Base-by-base conservation (phyloP, 2,797 vertebrate genomes). In the Tiaroga cobitis region DNA sequence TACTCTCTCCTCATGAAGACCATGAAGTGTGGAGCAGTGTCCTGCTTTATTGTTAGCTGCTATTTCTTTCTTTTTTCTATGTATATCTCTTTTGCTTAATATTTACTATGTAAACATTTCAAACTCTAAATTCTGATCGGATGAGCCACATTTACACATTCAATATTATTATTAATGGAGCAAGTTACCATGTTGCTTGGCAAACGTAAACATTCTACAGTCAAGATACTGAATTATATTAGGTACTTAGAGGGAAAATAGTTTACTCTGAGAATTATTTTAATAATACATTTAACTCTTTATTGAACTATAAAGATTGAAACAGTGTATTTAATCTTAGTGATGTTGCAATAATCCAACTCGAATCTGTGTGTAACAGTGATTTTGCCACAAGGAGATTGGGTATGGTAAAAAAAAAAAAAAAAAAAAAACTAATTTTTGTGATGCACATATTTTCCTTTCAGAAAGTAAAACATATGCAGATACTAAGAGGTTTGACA, bases 1-100 rank as follows among this genome's bases (percentile, higher is more conserved):
- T 82, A 46, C 77, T 75, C 43, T 49, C 49, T 83, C 46, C 26
- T 83, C 72, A 39, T 46, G 8, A 26, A 85, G 68, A 68, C 32
- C 39, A 37, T 34, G 37, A 37, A 70, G 80, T 81, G 84, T 70
- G 63, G n/a, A 78, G 24, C 81, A 65, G 41, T 67, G 26, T 59
- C 41, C 32, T 54, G 29, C 82, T 70, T 80, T 54, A 61, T 78
- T 69, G 19, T 10, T 46, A 26, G 4, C 24, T 69, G 54, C 8
- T 61, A 39, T 65, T 70, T 54, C 24, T 19, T n/a, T 21, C 0
- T 75, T 41, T 24, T 49, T 41, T n/a, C 1, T 19, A 49, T 59
- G 6, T n/a, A 3, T 43, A 8, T n/a, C 19, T 61, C 5, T 34
- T 29, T 65, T 26, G 41, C 32, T 70, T 41, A 39, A 54, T 39